Evolutionary conservation across 1,140 invertebrate genomes (phyloP).

Genomic region (Nixonia krombeini): DNA sequence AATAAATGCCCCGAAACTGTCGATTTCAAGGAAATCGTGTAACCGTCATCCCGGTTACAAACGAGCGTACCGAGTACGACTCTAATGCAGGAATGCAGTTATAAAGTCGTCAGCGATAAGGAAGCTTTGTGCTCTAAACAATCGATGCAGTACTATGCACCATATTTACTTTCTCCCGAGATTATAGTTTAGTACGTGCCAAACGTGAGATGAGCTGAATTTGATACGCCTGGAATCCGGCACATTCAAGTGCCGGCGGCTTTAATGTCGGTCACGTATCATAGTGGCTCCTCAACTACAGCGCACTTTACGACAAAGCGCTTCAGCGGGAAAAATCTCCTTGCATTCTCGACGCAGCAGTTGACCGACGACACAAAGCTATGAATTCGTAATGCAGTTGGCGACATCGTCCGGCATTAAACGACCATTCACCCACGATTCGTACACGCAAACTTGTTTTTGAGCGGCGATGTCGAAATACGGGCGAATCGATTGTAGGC

Average conservation of each 20-base stretch:
- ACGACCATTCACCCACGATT: constrained; percentile 35
- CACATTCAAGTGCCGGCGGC: constrained; percentile 43
- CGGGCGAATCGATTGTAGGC: constrained; percentile 36
- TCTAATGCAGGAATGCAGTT: constrained; percentile 10
- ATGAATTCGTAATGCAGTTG: constrained; percentile 51
- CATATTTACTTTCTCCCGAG: constrained; percentile 40
- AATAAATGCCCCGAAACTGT: no score
- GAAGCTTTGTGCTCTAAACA: constrained; percentile 32
- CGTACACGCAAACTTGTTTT: constrained; percentile 43
- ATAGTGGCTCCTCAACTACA: constrained; percentile 42
- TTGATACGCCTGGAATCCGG: constrained; percentile 49
- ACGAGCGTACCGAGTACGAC: no score
- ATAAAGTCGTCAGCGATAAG: constrained; percentile 18
- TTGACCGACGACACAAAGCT: constrained; percentile 49
- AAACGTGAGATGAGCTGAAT: constrained; percentile 49
- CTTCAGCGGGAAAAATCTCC: constrained; percentile 40
- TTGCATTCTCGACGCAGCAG: constrained; percentile 44
- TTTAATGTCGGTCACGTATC: constrained; percentile 61
- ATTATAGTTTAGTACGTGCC: constrained; percentile 51
- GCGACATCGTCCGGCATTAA: constrained; percentile 47
- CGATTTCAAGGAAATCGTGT: no score
- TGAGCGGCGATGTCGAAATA: constrained; percentile 15
- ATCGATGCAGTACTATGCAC: constrained; percentile 22
- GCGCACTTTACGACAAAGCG: constrained; percentile 45
- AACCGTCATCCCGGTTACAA: no score